These are phyloP conservation scores for Theonella swinhoei DNA, from an alignment of 37 sponge, comb jelly and placozoan genomes.

Conservation along the genomic window DNA sequence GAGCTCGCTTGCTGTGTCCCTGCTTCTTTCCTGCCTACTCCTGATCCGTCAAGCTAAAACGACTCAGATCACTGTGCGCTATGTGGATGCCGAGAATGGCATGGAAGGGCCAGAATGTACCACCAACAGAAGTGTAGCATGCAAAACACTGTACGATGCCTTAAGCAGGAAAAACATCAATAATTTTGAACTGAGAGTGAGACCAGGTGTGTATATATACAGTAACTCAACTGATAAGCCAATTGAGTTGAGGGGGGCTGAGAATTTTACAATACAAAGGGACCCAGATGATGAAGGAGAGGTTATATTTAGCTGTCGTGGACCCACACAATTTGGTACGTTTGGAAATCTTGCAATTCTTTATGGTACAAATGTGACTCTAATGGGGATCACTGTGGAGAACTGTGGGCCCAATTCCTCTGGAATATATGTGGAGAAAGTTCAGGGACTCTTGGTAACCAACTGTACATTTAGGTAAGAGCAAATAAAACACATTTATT, in stretches of 20 bases:
- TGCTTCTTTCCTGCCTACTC: too few species aligned
- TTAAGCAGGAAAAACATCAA: too few species aligned
- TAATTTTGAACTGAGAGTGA: too few species aligned
- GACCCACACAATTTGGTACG: not conserved
- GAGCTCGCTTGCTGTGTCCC: too few species aligned
- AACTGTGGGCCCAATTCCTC: slow-evolving; percentile 16
- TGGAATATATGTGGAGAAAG: not conserved
- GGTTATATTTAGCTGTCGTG: not conserved
- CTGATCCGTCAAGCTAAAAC: too few species aligned
- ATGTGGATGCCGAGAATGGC: too few species aligned
- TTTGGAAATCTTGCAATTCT: not conserved
- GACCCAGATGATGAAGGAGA: slow-evolving; percentile 5
- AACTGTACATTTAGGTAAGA: slow-evolving; percentile 24
- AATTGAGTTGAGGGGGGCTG: not conserved
- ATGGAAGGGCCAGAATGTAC: too few species aligned
- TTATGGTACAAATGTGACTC: not conserved
- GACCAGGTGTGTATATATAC: too few species aligned
- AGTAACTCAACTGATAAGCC: too few species aligned
- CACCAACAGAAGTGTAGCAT: too few species aligned
- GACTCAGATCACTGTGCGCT: too few species aligned
- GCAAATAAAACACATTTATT: not conserved
- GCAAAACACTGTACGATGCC: too few species aligned
- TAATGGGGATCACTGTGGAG: not conserved
- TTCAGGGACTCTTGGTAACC: not conserved
- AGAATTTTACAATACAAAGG: not conserved